phyloP scores from a whole-genome alignment of 2,113 vertebrate species.

The Phaethon lepturus region DNA sequence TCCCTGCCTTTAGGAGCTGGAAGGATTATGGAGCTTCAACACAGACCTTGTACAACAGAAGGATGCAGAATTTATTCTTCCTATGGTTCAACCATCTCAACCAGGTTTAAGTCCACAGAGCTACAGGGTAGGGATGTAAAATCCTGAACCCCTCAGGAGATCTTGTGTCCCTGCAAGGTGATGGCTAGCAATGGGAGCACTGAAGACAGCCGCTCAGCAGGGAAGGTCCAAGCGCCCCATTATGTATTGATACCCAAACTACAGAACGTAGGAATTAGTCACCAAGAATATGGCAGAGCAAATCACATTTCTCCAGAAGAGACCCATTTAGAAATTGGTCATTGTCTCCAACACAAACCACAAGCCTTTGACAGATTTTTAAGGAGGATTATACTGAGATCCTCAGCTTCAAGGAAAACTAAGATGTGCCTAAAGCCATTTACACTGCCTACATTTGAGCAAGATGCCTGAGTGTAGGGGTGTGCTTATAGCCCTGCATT shows the following conservation, averaged over 20 bases:
- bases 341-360: background rate
- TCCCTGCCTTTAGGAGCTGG: background rate
- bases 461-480: background rate
- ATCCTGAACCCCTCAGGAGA: background rate
- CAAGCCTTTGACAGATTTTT: background rate
- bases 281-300: background rate
- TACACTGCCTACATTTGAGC: background rate
- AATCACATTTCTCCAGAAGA: background rate
- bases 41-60: background rate
- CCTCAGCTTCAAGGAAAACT: background rate
- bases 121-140: background rate
- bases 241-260: background rate
- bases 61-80: background rate
- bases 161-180: accelerated
- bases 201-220: background rate
- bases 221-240: background rate
- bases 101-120: background rate
- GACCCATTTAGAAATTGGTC: background rate
- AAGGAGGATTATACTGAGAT: background rate
- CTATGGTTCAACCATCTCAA: background rate
- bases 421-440: background rate
- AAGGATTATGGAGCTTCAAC: background rate
- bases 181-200: accelerated
- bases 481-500: background rate
- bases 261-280: background rate